phyloP scores from a whole-genome alignment of 2,888 invertebrate species.

The Mimas tiliae region DNA sequence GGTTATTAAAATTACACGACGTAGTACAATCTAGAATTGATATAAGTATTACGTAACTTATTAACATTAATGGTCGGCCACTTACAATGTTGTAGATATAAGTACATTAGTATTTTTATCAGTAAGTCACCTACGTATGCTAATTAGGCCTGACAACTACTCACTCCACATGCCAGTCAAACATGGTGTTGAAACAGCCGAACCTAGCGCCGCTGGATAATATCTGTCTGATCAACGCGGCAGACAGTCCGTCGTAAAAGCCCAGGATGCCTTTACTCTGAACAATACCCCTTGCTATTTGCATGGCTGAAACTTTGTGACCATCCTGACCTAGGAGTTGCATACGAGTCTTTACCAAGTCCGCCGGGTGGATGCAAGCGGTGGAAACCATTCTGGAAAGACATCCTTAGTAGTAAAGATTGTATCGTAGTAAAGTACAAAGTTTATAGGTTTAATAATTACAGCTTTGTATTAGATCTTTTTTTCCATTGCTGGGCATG shows the following conservation, averaged over 20 bases:
- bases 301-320: slow-evolving; percentile 88
- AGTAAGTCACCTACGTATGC: too few relatives aligned
- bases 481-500: too few relatives aligned
- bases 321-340: slow-evolving; percentile 72
- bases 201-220: slow-evolving; percentile 97
- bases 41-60: too few relatives aligned
- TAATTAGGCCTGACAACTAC: slow-evolving; percentile 17
- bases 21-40: too few relatives aligned
- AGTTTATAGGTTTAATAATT: too few relatives aligned
- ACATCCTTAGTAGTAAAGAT: neutral
- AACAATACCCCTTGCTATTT: slow-evolving; percentile 89
- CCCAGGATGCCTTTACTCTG: slow-evolving; percentile 92
- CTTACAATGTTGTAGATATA: too few relatives aligned
- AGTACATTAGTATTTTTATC: too few relatives aligned
- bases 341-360: slow-evolving; percentile 53
- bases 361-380: slow-evolving; percentile 47
- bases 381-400: slow-evolving; percentile 46
- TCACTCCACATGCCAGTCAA: slow-evolving; percentile 87
- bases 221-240: slow-evolving; percentile 95
- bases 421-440: too few relatives aligned
- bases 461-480: too few relatives aligned
- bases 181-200: slow-evolving; percentile 94
- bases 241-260: slow-evolving; percentile 94
- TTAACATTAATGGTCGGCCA: too few relatives aligned
- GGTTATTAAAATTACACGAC: too few relatives aligned